Evolutionary conservation across 2,113 vertebrate genomes (phyloP), one percentile per base, ranked within the genome.

Genomic region (Amblyornis subalaris): DNA sequence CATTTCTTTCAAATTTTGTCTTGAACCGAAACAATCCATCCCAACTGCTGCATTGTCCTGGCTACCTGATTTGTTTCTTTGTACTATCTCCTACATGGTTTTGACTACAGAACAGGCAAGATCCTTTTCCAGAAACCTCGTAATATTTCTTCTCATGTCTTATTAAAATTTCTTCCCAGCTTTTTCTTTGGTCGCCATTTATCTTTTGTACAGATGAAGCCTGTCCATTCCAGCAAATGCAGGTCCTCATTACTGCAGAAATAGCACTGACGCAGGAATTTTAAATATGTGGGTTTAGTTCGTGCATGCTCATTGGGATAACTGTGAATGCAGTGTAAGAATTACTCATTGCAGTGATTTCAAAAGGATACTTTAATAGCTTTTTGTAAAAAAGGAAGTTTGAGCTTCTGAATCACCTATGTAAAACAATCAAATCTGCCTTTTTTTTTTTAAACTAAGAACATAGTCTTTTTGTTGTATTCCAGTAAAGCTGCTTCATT

Each of bases 401-500:
- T 47, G 71, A 65, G 38, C 82, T 88, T 83, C 77, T 91, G 77
- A 93, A 90, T 86, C 90, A 92, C 69, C 70, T 88, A 60, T 6
- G 33, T 40, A 62, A 72, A 93, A 80, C 57, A 89, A 89, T 50
- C 70, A 84, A 89, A 89, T 88, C 73, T 31, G 42, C 51, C 23
- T 66, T 58, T 33, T 10, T 17, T 42, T 62, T 62, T 78, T 42
- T 3, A 2, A 58, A 64, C 89, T 80, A 94, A 81, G 67, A 85
- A 92, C 60, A 83, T 36, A 54, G 83, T 38, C 61, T 54, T 94
- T 93, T 89, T 95, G 94, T 91, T 94, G 44, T 94, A 93, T 96
- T 96, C 95, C 96, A 89, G 93, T 92, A 97, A 97, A 97, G 93
- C 91, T 81, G 74, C 74, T 83, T 89, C 83, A 93, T 62, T 94